phyloP scores from a whole-genome alignment of 1,140 invertebrate genomes.

The Eulimnadia texana region DNA sequence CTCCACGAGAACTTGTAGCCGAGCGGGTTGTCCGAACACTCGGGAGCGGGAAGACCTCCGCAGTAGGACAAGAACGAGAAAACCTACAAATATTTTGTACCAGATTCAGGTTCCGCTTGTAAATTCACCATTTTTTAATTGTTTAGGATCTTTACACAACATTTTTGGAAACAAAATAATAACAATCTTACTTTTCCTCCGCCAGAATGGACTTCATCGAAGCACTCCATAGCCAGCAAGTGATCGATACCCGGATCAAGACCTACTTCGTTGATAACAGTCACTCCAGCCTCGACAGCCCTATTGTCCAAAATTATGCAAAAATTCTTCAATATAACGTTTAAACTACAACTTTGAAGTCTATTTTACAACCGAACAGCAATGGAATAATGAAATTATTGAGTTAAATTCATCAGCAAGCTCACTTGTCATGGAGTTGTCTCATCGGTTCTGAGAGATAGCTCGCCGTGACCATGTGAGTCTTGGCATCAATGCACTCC shows the following conservation, averaged over 20 bases:
- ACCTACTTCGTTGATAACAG: slow-evolving; percentile 88
- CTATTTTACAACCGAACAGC: no score
- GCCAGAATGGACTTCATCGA: slow-evolving; percentile 69
- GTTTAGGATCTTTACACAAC: no score
- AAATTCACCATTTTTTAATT: no score
- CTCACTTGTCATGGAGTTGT: slow-evolving; percentile 60
- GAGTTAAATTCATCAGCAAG: slow-evolving; percentile 15
- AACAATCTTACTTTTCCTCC: slow-evolving; percentile 71
- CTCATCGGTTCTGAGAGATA: slow-evolving; percentile 76
- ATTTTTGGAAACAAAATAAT: no score
- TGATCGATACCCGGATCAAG: slow-evolving; percentile 98
- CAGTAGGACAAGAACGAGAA: slow-evolving; percentile 89
- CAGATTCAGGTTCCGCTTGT: no score
- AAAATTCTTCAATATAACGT: no score
- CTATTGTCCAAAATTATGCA: slow-evolving; percentile 32
- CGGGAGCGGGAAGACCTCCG: slow-evolving; percentile 71
- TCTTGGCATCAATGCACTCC: slow-evolving; percentile 67
- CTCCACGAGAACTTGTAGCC: slow-evolving; percentile 98
- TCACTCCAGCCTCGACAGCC: slow-evolving; percentile 69
- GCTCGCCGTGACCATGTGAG: slow-evolving; percentile 92
- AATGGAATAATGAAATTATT: no score
- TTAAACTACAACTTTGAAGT: neutral
- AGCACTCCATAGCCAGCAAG: slow-evolving; percentile 89
- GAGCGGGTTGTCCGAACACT: slow-evolving; percentile 83
- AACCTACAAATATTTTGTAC: no score